Conservation (phyloP, 2,113 vertebrate genomes). For the Tachysurus fulvidraco region DNA sequence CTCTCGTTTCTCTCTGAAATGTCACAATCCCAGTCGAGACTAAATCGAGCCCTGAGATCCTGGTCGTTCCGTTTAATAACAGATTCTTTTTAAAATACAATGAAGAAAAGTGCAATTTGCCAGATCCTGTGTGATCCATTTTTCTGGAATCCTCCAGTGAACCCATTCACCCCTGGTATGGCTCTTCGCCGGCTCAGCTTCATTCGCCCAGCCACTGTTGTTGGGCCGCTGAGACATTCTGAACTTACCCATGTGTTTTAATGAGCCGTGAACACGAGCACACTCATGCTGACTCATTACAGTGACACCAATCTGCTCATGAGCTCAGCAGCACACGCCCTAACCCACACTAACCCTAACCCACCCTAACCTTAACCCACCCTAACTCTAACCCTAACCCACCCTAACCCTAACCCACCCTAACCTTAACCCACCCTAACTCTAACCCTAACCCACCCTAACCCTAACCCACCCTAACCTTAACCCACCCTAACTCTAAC, state of each 20-base stretch:
- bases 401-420: too few species aligned
- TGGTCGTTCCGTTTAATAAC: slow-evolving; percentile 17
- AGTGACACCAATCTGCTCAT: slow-evolving; percentile 22
- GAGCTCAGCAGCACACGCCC: slow-evolving; percentile 32
- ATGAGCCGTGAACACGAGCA: neutral
- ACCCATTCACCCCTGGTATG: slow-evolving; percentile 12
- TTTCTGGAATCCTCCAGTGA: slow-evolving; percentile 28
- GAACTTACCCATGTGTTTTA: slow-evolving; percentile 15
- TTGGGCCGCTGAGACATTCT: neutral
- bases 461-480: too few species aligned
- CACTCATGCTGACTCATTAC: slow-evolving; percentile 34
- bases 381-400: too few species aligned
- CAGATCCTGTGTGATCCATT: slow-evolving; percentile 25
- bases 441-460: too few species aligned
- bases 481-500: too few species aligned
- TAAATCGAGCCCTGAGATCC: neutral
- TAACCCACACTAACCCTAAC: too few species aligned
- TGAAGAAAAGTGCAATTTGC: slow-evolving; percentile 13
- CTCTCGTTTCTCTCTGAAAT: neutral
- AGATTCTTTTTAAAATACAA: neutral
- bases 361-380: too few species aligned
- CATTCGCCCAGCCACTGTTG: neutral
- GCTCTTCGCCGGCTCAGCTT: neutral
- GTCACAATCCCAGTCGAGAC: neutral
- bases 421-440: too few species aligned